Conservation (phyloP, 2,113 vertebrate species). For the Blennius ocellaris region DNA sequence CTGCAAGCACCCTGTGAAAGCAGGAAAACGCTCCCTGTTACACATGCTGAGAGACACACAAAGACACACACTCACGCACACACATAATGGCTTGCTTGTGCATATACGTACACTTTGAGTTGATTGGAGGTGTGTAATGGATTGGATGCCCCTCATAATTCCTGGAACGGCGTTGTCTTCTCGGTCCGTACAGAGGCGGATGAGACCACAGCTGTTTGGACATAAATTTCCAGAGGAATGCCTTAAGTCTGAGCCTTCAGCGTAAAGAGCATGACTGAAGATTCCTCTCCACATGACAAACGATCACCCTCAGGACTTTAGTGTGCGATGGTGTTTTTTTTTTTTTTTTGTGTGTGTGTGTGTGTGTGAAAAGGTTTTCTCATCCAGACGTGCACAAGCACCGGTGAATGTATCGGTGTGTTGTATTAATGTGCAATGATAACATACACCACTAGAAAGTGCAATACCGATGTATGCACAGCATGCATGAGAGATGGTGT, state of each 20-base stretch:
- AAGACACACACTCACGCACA: slow-evolving; percentile 50
- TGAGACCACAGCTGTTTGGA: slow-evolving; percentile 81
- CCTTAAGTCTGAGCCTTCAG: slow-evolving; percentile 63
- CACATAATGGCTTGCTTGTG: slow-evolving; percentile 53
- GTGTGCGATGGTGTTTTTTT: slow-evolving; percentile 25
- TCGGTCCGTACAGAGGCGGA: slow-evolving; percentile 62
- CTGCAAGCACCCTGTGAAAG: slow-evolving; percentile 56
- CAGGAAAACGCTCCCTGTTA: slow-evolving; percentile 38
- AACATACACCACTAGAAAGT: too few relatives aligned
- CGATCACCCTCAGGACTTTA: slow-evolving; percentile 61
- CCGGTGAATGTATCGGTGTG: not conserved
- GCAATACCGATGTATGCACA: too few relatives aligned
- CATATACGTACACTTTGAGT: slow-evolving; percentile 31
- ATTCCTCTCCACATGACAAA: slow-evolving; percentile 78
- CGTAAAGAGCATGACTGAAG: slow-evolving; percentile 71
- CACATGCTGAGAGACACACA: slow-evolving; percentile 42
- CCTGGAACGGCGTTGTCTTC: slow-evolving; percentile 75
- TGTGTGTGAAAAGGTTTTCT: slow-evolving; percentile 35
- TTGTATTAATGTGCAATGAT: not conserved
- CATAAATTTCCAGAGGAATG: slow-evolving; percentile 84
- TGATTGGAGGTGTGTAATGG: slow-evolving; percentile 80
- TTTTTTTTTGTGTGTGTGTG: slow-evolving; percentile 7
- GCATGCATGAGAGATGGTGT: slow-evolving; percentile 9
- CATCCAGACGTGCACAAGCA: slow-evolving; percentile 42
- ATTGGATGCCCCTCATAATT: slow-evolving; percentile 79